Evolutionary conservation across 2,113 vertebrate species (phyloP).

Genomic region (Salvelinus namaycush): DNA sequence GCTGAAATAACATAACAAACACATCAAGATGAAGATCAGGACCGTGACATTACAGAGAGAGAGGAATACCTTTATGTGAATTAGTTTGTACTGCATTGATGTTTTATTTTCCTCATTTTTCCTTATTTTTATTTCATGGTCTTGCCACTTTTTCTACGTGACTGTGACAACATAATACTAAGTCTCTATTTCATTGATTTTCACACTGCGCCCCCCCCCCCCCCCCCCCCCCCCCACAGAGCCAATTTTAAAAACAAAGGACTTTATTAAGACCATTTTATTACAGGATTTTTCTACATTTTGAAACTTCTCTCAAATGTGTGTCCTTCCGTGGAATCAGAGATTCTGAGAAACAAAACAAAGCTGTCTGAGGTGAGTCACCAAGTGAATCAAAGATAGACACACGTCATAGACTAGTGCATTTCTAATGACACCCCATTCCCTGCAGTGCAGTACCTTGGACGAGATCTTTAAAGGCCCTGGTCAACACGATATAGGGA

Average conservation of each 20-base stretch:
- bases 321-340: neutral
- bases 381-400: constrained; percentile 10
- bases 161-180: neutral
- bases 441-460: neutral
- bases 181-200: neutral
- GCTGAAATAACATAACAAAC: constrained; percentile 64
- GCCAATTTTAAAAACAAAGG: neutral
- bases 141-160: too few species aligned
- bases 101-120: neutral
- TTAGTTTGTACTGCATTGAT: neutral
- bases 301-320: neutral
- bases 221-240: too few species aligned
- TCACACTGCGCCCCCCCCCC: neutral
- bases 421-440: neutral
- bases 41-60: neutral
- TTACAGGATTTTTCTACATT: neutral
- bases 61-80: neutral
- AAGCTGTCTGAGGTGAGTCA: neutral
- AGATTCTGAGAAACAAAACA: neutral
- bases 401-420: neutral
- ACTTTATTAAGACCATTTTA: neutral
- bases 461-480: too few species aligned
- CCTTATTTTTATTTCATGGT: too few species aligned
- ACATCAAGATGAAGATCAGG: neutral
- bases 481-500: too few species aligned